Evolutionary conservation across 2,797 vertebrate genomes (phyloP).

Genomic region (Clarias fuscus): DNA sequence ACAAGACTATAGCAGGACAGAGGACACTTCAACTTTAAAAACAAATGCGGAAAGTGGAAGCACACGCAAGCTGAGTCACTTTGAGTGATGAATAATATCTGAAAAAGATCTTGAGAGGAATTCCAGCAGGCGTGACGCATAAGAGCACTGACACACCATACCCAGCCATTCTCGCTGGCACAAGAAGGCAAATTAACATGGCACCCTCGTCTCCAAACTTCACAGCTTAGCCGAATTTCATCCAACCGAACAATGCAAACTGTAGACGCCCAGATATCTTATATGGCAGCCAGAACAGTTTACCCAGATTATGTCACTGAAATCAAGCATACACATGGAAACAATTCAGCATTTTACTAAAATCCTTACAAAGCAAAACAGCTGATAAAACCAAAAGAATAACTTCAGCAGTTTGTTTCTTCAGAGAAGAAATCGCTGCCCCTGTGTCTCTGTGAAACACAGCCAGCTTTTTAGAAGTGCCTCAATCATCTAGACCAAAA

Average conservation of each 20-base stretch:
- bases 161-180: slow-evolving; percentile 6
- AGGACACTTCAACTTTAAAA: slow-evolving; percentile 18
- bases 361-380: not conserved
- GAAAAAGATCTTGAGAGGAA: slow-evolving; percentile 25
- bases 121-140: slow-evolving; percentile 8
- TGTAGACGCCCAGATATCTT: not conserved
- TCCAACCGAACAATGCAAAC: not conserved
- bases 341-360: not conserved
- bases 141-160: slow-evolving; percentile 15
- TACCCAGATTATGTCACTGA: not conserved
- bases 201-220: not conserved
- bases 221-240: not conserved
- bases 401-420: not conserved
- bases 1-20: slow-evolving; percentile 2
- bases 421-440: not conserved
- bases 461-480: not conserved
- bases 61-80: slow-evolving; percentile 5
- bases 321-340: not conserved
- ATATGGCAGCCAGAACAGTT: not conserved
- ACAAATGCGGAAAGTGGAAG: slow-evolving; percentile 11
- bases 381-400: not conserved
- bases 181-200: slow-evolving; percentile 6
- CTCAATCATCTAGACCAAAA: slow-evolving; percentile 12
- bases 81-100: slow-evolving; percentile 28
- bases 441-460: not conserved